Evolutionary conservation across 2,888 invertebrate genomes (phyloP).

Genomic region (Orthonychiurus folsomi): DNA sequence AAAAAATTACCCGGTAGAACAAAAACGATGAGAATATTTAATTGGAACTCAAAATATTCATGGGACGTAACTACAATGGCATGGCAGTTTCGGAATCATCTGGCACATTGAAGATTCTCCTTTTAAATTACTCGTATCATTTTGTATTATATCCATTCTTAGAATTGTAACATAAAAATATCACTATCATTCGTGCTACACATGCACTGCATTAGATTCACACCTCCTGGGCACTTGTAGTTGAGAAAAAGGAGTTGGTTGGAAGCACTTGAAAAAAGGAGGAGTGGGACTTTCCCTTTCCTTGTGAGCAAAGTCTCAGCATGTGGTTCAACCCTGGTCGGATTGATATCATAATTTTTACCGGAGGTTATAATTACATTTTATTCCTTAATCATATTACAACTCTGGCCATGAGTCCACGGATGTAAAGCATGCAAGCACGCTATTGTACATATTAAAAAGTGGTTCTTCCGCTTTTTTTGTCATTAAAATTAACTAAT

Average conservation of each 20-base stretch:
- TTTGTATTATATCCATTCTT: too few species aligned
- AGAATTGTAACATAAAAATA: too few species aligned
- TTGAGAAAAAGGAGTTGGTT: too few species aligned
- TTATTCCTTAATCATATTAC: background rate
- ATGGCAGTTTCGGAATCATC: background rate
- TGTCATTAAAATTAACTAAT: background rate
- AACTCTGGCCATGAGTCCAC: background rate
- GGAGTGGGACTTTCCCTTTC: too few species aligned
- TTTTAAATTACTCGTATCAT: background rate
- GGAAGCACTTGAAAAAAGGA: too few species aligned
- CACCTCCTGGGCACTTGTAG: too few species aligned
- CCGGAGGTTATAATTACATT: background rate
- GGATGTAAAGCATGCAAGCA: background rate
- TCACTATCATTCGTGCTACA: background rate
- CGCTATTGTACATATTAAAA: background rate
- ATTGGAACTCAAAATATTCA: too few species aligned
- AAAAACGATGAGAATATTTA: too few species aligned
- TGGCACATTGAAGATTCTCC: background rate
- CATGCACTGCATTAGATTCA: background rate
- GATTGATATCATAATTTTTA: background rate
- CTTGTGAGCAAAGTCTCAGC: slow-evolving; percentile 1
- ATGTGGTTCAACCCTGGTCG: background rate
- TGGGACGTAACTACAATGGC: too few species aligned
- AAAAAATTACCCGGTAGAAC: too few species aligned
- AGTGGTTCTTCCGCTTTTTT: background rate